Evolutionary conservation across 1,140 invertebrate species (phyloP).

Genomic region (Dreissena polymorpha): DNA sequence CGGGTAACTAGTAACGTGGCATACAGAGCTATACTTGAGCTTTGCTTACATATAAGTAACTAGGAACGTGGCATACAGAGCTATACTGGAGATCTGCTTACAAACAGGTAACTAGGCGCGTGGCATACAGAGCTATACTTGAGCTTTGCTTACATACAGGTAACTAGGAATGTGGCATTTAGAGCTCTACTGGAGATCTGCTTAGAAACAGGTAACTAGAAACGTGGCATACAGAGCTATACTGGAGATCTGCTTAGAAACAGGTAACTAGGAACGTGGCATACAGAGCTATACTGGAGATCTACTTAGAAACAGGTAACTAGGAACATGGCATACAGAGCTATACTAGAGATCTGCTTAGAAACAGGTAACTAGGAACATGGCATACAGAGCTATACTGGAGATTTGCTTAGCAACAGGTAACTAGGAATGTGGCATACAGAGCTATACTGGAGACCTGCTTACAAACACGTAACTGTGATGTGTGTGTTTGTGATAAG

Average conservation of each 20-base stretch:
- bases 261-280: too few relatives aligned
- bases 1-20: too few relatives aligned
- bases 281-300: too few relatives aligned
- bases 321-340: too few relatives aligned
- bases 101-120: conserved; percentile 63
- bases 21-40: too few relatives aligned
- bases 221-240: too few relatives aligned
- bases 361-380: conserved; percentile 49
- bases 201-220: not conserved
- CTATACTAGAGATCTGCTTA: not conserved
- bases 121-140: conserved; percentile 56
- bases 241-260: not conserved
- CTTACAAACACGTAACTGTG: not conserved
- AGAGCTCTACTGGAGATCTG: not conserved
- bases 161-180: too few relatives aligned
- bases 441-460: not conserved
- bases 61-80: too few relatives aligned
- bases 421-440: conserved; percentile 67
- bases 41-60: too few relatives aligned
- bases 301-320: too few relatives aligned
- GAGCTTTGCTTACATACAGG: too few relatives aligned
- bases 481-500: conserved; percentile 20
- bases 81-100: too few relatives aligned
- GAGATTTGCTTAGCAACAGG: not conserved
- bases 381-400: conserved; percentile 56